Evolutionary conservation across 30 jellyfish, hydroid and myxozoan species (phyloP).

Genomic region (Cassiopea andromeda): DNA sequence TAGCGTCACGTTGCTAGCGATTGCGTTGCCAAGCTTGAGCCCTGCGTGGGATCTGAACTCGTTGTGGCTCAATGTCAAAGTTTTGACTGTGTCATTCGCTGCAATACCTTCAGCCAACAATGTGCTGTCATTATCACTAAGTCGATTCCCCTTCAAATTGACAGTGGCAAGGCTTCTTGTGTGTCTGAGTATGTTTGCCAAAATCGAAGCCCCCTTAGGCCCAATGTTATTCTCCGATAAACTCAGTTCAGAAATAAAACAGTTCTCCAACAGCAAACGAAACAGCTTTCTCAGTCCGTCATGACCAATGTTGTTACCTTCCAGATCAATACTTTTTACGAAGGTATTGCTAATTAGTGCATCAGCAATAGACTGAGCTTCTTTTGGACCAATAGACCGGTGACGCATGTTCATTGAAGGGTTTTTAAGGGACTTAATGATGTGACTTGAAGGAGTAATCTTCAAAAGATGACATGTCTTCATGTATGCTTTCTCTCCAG

Average conservation of each 20-base stretch:
- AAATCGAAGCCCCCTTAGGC: conserved; percentile 42
- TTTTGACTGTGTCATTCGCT: conserved; percentile 48
- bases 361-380: conserved; percentile 60
- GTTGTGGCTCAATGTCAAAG: conserved; percentile 67
- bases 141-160: conserved; percentile 48
- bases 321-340: conserved; percentile 64
- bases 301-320: conserved; percentile 62
- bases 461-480: conserved; percentile 30
- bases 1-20: conserved; percentile 37
- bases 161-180: conserved; percentile 46
- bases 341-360: conserved; percentile 57
- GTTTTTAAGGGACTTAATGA: conserved; percentile 35
- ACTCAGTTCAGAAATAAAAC: conserved; percentile 52
- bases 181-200: conserved; percentile 25
- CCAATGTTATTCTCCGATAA: conserved; percentile 72
- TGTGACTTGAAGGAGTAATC: conserved; percentile 63
- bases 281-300: conserved; percentile 25
- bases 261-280: conserved; percentile 60
- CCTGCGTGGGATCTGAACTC: conserved; percentile 67
- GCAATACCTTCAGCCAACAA: conserved; percentile 41
- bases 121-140: conserved; percentile 62
- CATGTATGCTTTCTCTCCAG: conserved; percentile 47
- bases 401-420: conserved; percentile 44
- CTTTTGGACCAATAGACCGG: conserved; percentile 68
- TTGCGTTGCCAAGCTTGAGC: conserved; percentile 35